Base-by-base conservation (phyloP, 2,113 vertebrate species). In the Phylloscopus whistleri region DNA sequence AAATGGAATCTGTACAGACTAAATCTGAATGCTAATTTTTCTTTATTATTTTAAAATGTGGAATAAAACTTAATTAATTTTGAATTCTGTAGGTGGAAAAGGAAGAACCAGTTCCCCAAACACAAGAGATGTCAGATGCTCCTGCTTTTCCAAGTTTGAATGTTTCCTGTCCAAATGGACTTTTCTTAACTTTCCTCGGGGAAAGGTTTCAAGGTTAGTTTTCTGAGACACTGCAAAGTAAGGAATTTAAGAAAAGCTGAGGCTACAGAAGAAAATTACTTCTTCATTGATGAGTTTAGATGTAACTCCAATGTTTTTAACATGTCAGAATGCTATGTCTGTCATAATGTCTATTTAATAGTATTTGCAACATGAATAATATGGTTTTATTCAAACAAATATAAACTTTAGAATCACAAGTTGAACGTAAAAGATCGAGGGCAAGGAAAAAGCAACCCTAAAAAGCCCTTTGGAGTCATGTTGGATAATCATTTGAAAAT, bases 101-200 rank as follows among this genome's bases (percentile, higher is more conserved):
- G 11, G 84, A 97, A 74, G 84, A 96, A 74, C 86, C 70, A 27
- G 31, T 84, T 84, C 90, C 95, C 53, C 80, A 76, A 37, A 80
- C 20, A 60, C 56, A 86, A 89, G 84, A 86, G 64, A 43, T 59
- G 16, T 37, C 77, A 17, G 73, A 86, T 66, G 70, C 55, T 86
- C 76, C 59, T 75, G 59, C 87, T 13, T 98, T 98, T 90, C 98
- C 92, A 16, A 97, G 94, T 83, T 97, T 99, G 62, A 98, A 97
- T 11, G 90, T 98, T 53, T 99, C 98, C 72, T 98, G 98, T 94
- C 99, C 99, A 59, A 99, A 86, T 93, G 99, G 99, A 35, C 98
- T 99, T 2, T 93, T 98, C 30, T 76, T 99, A 86, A 97, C 98
- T 60, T 98, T 99, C 93, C 87, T 98, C n/a, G 94, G 90, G 52